Evolutionary conservation across 2,888 invertebrate genomes (phyloP).

Genomic region (Sesamia inferens): DNA sequence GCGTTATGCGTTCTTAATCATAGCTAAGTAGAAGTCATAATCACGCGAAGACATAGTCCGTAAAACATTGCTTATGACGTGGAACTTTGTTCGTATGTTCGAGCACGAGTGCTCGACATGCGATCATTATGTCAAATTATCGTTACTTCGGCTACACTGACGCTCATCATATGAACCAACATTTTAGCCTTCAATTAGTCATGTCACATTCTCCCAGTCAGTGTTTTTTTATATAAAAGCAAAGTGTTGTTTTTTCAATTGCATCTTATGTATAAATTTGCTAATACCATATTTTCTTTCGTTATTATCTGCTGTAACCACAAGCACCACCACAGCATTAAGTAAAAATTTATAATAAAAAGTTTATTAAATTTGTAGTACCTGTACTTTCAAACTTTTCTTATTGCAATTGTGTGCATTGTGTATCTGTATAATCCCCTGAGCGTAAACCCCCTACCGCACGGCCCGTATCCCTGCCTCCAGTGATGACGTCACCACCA

Average conservation of each 20-base stretch:
- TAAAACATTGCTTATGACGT: background rate
- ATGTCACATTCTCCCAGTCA: too few species aligned
- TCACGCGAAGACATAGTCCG: background rate
- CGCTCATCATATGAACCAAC: background rate
- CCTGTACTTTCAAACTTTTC: conserved; percentile 61
- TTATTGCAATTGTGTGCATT: conserved; percentile 81
- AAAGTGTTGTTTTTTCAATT: conserved; percentile 29
- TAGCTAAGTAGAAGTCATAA: background rate
- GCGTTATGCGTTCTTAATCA: background rate
- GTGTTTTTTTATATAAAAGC: too few species aligned
- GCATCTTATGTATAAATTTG: conserved; percentile 36
- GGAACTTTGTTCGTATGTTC: background rate
- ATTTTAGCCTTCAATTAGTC: background rate
- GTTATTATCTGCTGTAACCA: conserved; percentile 42
- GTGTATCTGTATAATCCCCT: conserved; percentile 84
- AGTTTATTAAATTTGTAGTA: conserved; percentile 31
- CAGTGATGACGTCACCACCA: conserved; percentile 87
- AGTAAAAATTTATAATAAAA: conserved; percentile 16
- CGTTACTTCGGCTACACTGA: too few species aligned
- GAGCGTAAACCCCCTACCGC: conserved; percentile 80
- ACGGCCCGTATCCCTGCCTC: conserved; percentile 81
- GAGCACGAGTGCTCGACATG: background rate
- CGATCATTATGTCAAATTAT: too few species aligned
- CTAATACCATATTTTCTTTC: conserved; percentile 29
- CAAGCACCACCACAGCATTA: conserved; percentile 47